These are phyloP conservation scores for Drosophila histrio DNA, from an alignment of 2,888 invertebrate species.

Conservation along the genomic window DNA sequence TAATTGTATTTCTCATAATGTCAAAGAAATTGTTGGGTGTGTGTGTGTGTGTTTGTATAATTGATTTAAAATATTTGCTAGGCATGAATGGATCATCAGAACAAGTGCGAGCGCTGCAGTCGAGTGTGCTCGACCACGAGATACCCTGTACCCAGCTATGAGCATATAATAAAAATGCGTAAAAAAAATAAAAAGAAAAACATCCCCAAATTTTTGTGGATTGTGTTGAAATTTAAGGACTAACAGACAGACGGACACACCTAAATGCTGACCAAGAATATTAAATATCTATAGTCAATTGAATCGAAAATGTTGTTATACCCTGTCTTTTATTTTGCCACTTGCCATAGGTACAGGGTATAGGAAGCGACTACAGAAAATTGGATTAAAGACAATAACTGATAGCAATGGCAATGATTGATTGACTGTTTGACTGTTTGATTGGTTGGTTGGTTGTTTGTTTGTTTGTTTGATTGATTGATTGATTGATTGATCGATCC, in stretches of 20 bases:
- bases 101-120: not conserved
- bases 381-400: not conserved
- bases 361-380: not conserved
- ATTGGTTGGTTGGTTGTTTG: not conserved
- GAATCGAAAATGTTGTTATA: not conserved
- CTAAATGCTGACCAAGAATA: not conserved
- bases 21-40: constrained; percentile 4
- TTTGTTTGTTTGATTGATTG: not conserved
- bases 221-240: not conserved
- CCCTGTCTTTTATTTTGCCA: too few relatives aligned
- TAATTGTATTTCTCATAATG: constrained; percentile 26
- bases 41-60: constrained; percentile 7
- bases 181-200: constrained; percentile 6
- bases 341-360: not conserved
- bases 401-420: constrained; percentile 21
- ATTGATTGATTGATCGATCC: not conserved
- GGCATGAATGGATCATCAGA: constrained; percentile 5
- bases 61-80: constrained; percentile 34
- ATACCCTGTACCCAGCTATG: constrained; percentile 1
- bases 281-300: not conserved
- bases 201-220: not conserved
- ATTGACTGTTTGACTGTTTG: not conserved
- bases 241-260: not conserved
- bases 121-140: not conserved
- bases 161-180: not conserved